These are phyloP conservation scores for Coecobrya sp. DNA, from an alignment of 2,888 invertebrate genomes.

Conservation along the genomic window DNA sequence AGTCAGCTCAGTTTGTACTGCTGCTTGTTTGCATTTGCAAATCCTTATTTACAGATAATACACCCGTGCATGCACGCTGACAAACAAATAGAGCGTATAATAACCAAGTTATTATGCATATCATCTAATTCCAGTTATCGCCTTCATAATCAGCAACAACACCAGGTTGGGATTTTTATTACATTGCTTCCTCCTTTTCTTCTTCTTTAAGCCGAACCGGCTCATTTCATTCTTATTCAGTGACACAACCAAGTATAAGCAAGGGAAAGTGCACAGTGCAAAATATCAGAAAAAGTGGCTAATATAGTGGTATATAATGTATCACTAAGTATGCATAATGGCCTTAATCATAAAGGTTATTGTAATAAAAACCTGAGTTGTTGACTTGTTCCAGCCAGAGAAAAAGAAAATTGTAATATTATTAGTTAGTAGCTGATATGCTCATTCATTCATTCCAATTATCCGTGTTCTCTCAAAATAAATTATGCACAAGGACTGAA, in stretches of 20 bases:
- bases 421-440: conserved; percentile 45
- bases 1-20: conserved; percentile 16
- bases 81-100: neutral
- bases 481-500: conserved; percentile 61
- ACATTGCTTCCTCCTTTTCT: neutral
- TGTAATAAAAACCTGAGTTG: conserved; percentile 59
- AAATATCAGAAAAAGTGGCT: neutral
- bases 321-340: conserved; percentile 78
- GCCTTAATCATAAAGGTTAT: conserved; percentile 75
- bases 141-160: conserved; percentile 22
- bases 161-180: conserved; percentile 16
- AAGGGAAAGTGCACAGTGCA: neutral
- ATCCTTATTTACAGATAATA: conserved; percentile 33
- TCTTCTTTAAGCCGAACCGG: neutral
- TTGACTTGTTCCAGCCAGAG: neutral
- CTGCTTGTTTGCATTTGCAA: conserved; percentile 49
- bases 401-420: conserved; percentile 58
- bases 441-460: conserved; percentile 67
- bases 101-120: conserved; percentile 9
- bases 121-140: conserved; percentile 47
- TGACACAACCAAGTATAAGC: neutral
- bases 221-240: neutral
- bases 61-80: conserved; percentile 8
- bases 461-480: conserved; percentile 59
- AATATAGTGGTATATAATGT: conserved; percentile 53